A percentile compares a stretch with the other conserved stretches of the same genome.
phyloP scores from a whole-genome alignment of 1,140 invertebrate species.

The Drosophila ananassae region DNA sequence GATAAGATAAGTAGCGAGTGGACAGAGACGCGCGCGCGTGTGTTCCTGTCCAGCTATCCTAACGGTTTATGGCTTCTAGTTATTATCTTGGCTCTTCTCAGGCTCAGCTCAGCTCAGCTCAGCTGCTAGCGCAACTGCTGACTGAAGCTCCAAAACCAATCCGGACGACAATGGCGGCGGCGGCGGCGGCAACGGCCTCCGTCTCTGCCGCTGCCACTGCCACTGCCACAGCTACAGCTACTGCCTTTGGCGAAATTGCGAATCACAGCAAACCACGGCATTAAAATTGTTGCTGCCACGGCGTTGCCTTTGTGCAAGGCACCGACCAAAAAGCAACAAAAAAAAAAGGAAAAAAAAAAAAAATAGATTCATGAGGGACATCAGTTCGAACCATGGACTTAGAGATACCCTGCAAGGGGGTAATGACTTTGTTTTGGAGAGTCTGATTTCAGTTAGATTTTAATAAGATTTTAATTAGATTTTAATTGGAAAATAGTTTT shows the following conservation, averaged over 20 bases:
- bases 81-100: constrained; percentile 6
- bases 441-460: too few relatives aligned
- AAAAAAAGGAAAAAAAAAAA: constrained; percentile 15
- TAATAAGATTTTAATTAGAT: too few relatives aligned
- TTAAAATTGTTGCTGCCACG: constrained; percentile 67
- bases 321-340: constrained; percentile 47
- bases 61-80: constrained; percentile 9
- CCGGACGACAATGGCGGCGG: constrained; percentile 39
- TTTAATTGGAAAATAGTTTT: too few relatives aligned
- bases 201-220: constrained; percentile 13
- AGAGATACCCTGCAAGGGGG: constrained; percentile 3
- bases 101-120: constrained; percentile 21
- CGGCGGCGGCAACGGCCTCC: constrained; percentile 5
- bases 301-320: constrained; percentile 63
- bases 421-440: too few relatives aligned
- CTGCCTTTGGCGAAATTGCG: constrained; percentile 54
- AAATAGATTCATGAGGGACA: constrained; percentile 7
- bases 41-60: constrained; percentile 17
- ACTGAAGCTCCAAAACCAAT: constrained; percentile 39
- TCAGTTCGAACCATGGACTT: background rate
- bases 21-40: constrained; percentile 21
- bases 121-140: constrained; percentile 49
- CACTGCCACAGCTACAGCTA: background rate
- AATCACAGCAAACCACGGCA: constrained; percentile 66
- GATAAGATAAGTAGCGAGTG: background rate